Base-by-base conservation (phyloP, 1,140 invertebrate genomes). In the Ruditapes philippinarum region DNA sequence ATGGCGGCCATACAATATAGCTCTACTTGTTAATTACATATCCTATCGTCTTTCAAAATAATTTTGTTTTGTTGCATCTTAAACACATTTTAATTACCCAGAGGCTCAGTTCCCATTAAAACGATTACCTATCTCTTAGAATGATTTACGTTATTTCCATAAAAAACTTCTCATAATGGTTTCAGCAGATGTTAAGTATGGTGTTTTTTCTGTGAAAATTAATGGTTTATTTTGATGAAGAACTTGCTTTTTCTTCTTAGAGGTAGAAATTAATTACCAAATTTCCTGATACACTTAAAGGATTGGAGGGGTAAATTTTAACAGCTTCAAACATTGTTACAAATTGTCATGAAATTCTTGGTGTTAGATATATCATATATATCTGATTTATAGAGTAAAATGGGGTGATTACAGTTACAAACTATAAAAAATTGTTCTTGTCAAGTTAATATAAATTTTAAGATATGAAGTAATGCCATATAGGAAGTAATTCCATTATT, bases 71-170 rank as follows among this genome's bases (percentile, higher is more conserved):
- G 65, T 38, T 70, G 33, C 28, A 38, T 70, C 36, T 70, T 70
- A 70, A 70, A 40, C 65, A 70, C 33, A 19, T 70, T 70, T 70
- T 70, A 70, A 70, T 70, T 70, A 70, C 65, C 65, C 31, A 17
- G 65, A 33, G 65, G 31, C 65, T 70, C 36, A 9, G n/a, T 36
- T 38, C 33, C 22, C 65, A 38, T 70, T 70, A 38, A 14, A 2
- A 14, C 19, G 33, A 70, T 70, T 70, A 38, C 65, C 33, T 70
- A 70, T 70, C 65, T 70, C 65, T 70, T 70, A 28, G 36, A 38
- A 70, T 70, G 65, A 70, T 70, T 70, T 70, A 70, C 65, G 65
- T 36, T 70, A 38, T 70, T 70, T 70, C 33, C 36, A 36, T 70
- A 36, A 70, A 70, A 70, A 70, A 28, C n/a, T 25, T 31, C 3